phyloP scores from a whole-genome alignment of 2,797 vertebrate genomes.

The Lycodopsis pacificus region DNA sequence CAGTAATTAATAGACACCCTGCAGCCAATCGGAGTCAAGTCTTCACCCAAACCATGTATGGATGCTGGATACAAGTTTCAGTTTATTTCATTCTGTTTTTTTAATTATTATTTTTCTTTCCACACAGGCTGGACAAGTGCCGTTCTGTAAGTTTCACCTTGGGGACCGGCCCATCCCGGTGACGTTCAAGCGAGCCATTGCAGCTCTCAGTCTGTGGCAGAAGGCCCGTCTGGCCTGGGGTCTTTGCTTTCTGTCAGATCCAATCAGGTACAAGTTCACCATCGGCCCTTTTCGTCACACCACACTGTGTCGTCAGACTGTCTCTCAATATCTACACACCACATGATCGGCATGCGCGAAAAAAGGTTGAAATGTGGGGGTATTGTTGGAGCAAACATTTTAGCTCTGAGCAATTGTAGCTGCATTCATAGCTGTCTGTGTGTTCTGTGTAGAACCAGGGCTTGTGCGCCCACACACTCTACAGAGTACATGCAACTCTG shows the following conservation, averaged over 20 bases:
- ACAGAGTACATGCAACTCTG: conserved; percentile 24
- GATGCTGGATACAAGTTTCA: neutral
- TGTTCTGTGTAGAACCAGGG: conserved; percentile 2
- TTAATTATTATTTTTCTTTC: neutral
- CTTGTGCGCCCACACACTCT: conserved; percentile 26
- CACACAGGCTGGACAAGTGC: conserved; percentile 93
- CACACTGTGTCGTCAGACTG: neutral
- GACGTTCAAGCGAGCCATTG: conserved; percentile 97
- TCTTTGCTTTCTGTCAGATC: conserved; percentile 97
- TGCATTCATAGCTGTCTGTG: neutral
- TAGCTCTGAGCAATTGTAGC: neutral
- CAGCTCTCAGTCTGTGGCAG: conserved; percentile 98
- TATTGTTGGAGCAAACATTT: neutral
- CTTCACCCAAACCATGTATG: neutral
- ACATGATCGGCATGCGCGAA: neutral
- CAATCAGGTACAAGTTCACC: conserved; percentile 89
- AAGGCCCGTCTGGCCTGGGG: conserved; percentile 98
- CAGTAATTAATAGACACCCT: neutral
- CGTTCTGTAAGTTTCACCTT: conserved; percentile 98
- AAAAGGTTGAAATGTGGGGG: neutral
- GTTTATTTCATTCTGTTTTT: neutral
- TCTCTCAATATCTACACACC: neutral
- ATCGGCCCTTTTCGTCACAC: neutral
- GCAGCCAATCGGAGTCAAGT: neutral
- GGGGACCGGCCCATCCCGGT: conserved; percentile 97